Conservation (phyloP, 2,113 vertebrate genomes). For the Eclectus roratus region DNA sequence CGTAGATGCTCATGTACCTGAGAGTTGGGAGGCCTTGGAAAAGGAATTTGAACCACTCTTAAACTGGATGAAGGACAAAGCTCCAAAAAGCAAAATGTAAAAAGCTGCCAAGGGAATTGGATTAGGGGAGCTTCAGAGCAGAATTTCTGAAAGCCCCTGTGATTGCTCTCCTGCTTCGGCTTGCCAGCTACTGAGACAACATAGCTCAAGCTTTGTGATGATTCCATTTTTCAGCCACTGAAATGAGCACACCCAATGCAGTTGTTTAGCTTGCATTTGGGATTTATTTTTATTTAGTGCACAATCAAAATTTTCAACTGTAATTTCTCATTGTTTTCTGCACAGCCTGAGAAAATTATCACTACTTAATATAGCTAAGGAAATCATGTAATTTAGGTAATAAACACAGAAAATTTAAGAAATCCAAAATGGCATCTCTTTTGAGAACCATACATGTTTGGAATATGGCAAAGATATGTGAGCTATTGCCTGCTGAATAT, state of each 20-base stretch:
- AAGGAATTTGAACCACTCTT: conserved; percentile 94
- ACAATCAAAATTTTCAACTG: background rate
- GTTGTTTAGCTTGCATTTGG: background rate
- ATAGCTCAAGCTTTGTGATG: background rate
- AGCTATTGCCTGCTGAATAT: background rate
- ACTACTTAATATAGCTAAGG: background rate
- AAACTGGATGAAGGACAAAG: conserved; percentile 94
- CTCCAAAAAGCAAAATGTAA: conserved; percentile 76
- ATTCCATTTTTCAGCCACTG: background rate
- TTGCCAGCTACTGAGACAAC: background rate
- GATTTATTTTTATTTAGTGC: background rate
- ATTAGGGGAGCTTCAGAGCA: background rate
- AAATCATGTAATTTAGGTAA: background rate
- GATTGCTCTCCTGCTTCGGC: background rate
- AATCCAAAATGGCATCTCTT: background rate
- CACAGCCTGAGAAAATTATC: background rate
- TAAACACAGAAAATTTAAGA: background rate
- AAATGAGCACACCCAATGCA: background rate
- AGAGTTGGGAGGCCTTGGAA: conserved; percentile 87
- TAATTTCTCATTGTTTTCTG: background rate
- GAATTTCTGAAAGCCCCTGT: background rate
- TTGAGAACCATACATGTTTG: background rate
- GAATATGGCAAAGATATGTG: background rate
- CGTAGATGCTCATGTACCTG: background rate
- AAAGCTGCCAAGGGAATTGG: background rate